Percentiles rank a stretch among this genome's conserved stretches.
phyloP scores from a whole-genome alignment of 2,888 invertebrate genomes.

The Ceriagrion tenellum region DNA sequence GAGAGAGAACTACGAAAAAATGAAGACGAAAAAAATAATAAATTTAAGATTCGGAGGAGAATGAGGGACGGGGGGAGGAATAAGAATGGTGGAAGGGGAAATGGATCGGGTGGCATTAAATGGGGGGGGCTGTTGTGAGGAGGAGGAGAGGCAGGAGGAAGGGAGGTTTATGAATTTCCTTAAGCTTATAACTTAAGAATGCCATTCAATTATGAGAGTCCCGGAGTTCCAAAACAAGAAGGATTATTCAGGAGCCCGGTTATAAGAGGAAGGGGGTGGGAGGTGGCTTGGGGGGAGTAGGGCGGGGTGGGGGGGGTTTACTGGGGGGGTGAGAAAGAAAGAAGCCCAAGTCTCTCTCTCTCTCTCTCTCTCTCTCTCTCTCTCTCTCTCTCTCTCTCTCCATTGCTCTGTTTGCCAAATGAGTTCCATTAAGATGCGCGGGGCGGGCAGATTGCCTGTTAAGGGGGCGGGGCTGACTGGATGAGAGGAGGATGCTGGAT shows the following conservation, averaged over 20 bases:
- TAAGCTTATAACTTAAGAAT: slow-evolving; percentile 44
- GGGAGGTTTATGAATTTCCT: slow-evolving; percentile 28
- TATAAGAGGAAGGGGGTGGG: slow-evolving; percentile 4
- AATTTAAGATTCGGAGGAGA: neutral
- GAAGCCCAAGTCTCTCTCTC: neutral
- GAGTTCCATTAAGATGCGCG: slow-evolving; percentile 65
- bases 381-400: neutral
- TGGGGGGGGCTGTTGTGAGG: too few relatives aligned
- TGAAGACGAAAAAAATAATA: neutral
- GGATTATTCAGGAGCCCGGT: slow-evolving; percentile 55
- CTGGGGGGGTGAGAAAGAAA: neutral
- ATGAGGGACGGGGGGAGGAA: too few relatives aligned
- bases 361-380: too few relatives aligned
- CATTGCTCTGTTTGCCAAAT: slow-evolving; percentile 49
- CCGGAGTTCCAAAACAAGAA: slow-evolving; percentile 55
- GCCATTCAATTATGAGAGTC: slow-evolving; percentile 57
- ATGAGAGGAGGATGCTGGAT: slow-evolving; percentile 16
- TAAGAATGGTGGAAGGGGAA: neutral
- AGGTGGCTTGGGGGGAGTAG: neutral
- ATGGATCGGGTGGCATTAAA: neutral
- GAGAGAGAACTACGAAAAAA: neutral
- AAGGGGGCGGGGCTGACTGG: slow-evolving; percentile 7
- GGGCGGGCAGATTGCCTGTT: slow-evolving; percentile 30
- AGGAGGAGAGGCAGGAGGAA: neutral
- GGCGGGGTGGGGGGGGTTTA: neutral